Conservation (phyloP, 2,797 vertebrate genomes). For the Rallus crepitans region DNA sequence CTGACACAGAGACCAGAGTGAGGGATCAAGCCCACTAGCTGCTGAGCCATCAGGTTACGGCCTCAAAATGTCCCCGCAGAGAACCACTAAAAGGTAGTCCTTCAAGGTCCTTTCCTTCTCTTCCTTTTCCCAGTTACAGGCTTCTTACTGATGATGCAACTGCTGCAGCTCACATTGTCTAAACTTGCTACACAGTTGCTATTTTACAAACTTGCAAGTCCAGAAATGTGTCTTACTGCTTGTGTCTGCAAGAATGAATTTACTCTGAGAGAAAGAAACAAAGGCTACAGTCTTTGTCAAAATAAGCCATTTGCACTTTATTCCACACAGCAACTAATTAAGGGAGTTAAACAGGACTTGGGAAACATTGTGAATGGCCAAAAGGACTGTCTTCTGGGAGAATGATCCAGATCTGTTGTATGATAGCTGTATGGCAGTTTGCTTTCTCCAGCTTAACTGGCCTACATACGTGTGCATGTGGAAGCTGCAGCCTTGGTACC, state of each 20-base stretch:
- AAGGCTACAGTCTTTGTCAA: neutral
- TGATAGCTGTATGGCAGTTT: neutral
- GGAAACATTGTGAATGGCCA: neutral
- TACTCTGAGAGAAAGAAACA: neutral
- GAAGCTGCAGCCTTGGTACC: neutral
- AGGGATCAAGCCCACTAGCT: neutral
- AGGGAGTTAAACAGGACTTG: neutral
- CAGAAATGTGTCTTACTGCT: neutral
- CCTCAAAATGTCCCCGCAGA: neutral
- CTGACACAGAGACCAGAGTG: constrained; percentile 16
- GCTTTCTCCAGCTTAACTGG: neutral
- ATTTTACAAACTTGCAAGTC: neutral
- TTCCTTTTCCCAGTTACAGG: neutral
- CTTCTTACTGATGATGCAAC: neutral
- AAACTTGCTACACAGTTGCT: neutral
- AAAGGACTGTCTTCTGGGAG: neutral
- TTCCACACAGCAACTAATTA: neutral
- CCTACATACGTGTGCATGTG: accelerated
- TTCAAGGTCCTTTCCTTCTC: neutral
- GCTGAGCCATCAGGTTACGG: constrained; percentile 27
- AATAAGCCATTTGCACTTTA: neutral
- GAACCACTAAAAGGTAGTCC: neutral
- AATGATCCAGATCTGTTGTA: neutral
- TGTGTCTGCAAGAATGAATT: neutral
- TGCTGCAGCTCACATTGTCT: neutral